phyloP scores from a whole-genome alignment of 2,113 vertebrate species.

The Pseudorectes ferrugineus region DNA sequence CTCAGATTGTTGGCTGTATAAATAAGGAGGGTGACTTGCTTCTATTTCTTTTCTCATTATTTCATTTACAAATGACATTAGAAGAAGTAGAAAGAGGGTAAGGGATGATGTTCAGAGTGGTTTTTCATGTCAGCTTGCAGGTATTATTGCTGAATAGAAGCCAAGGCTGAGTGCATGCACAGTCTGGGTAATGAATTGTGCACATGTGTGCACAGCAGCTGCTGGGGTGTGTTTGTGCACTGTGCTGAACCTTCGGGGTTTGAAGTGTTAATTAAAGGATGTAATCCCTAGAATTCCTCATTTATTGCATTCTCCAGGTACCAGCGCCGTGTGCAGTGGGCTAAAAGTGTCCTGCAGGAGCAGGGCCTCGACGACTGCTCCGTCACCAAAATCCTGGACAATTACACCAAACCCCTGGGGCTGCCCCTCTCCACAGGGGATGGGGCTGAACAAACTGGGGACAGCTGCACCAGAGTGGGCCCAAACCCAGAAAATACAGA shows the following conservation, averaged over 20 bases:
- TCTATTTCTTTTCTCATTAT: neutral
- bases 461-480: neutral
- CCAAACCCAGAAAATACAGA: neutral
- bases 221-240: neutral
- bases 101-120: neutral
- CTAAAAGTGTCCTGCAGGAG: conserved; percentile 62
- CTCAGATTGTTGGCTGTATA: neutral
- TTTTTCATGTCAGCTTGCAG: neutral
- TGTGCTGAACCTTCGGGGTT: neutral
- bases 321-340: conserved; percentile 76
- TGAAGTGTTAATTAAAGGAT: neutral
- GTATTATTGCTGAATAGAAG: neutral
- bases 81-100: neutral
- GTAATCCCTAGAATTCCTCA: neutral
- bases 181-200: neutral
- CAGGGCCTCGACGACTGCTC: conserved; percentile 76
- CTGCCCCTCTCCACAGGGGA: neutral
- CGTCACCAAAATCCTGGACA: conserved; percentile 56
- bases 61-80: neutral
- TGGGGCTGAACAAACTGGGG: neutral
- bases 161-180: neutral
- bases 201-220: neutral
- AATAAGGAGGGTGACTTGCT: neutral
- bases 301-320: conserved; percentile 71
- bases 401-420: conserved; percentile 62